phyloP scores from a whole-genome alignment of 2,888 invertebrate species.

The Keiferia lycopersicella region DNA sequence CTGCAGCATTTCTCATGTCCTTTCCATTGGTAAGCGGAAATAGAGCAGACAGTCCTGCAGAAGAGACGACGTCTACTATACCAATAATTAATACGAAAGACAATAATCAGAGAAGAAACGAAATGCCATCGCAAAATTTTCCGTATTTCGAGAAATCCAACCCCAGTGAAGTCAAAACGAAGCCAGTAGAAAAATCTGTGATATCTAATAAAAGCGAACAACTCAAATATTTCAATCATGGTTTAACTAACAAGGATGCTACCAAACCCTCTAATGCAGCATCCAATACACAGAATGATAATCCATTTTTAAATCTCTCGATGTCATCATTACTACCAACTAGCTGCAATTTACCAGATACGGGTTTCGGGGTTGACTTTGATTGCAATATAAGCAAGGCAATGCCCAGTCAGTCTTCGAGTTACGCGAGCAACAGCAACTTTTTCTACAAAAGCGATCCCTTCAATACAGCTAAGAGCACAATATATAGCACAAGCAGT shows the following conservation, averaged over 20 bases:
- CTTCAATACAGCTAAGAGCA: constrained; percentile 64
- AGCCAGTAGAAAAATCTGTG: constrained; percentile 39
- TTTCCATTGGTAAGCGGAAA: constrained; percentile 86
- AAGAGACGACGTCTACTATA: constrained; percentile 53
- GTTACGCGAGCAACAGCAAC: constrained; percentile 57
- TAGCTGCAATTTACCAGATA: constrained; percentile 57
- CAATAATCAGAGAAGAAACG: constrained; percentile 45
- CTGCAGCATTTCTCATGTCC: constrained; percentile 88
- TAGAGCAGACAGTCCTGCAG: constrained; percentile 75
- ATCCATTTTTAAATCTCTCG: constrained; percentile 68
- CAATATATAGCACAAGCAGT: constrained; percentile 73
- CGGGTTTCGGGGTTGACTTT: constrained; percentile 65
- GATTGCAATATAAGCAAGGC: constrained; percentile 68
- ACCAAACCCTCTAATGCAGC: constrained; percentile 47
- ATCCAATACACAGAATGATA: constrained; percentile 55
- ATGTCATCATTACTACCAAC: constrained; percentile 65
- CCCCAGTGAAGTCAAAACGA: constrained; percentile 44
- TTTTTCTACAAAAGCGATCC: constrained; percentile 73
- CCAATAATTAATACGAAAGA: constrained; percentile 48
- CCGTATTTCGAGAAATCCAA: constrained; percentile 50
- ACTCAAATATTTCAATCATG: constrained; percentile 51
- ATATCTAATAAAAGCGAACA: constrained; percentile 41
- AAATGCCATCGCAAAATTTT: constrained; percentile 44
- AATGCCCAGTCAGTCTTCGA: constrained; percentile 53
- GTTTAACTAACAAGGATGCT: constrained; percentile 45